A percentile compares a stretch with the other conserved stretches of the same genome.
These are phyloP conservation scores for Podotricha telesiphe DNA, from an alignment of 2,888 invertebrate genomes.

Conservation along the genomic window DNA sequence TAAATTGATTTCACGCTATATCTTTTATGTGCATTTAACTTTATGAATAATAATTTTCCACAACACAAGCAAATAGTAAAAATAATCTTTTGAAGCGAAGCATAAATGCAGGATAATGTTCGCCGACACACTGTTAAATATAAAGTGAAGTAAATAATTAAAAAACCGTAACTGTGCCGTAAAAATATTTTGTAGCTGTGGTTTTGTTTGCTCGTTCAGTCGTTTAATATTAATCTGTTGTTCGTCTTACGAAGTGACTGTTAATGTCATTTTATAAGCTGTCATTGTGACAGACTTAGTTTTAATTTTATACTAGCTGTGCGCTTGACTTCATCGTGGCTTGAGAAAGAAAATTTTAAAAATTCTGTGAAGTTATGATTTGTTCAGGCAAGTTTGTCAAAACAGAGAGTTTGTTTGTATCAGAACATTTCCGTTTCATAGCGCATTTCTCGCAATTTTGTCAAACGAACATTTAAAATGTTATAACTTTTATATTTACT, in stretches of 20 bases:
- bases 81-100: neutral
- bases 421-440: too few species aligned
- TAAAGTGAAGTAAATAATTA: constrained; percentile 12
- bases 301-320: too few species aligned
- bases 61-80: constrained; percentile 8
- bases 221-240: neutral
- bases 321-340: too few species aligned
- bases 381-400: too few species aligned
- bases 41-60: neutral
- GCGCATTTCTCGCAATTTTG: too few species aligned
- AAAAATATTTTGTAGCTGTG: constrained; percentile 11
- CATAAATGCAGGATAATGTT: constrained; percentile 9
- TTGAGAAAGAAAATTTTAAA: too few species aligned
- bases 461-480: too few species aligned
- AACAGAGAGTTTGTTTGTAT: too few species aligned
- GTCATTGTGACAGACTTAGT: neutral
- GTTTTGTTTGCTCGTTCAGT: neutral
- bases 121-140: constrained; percentile 5
- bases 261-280: neutral
- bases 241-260: neutral
- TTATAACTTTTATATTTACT: too few species aligned
- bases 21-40: neutral
- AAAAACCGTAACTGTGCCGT: constrained; percentile 4
- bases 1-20: neutral
- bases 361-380: too few species aligned